Conservation (phyloP, 2,888 invertebrate genomes). For the Muschampia plurimacula region DNA sequence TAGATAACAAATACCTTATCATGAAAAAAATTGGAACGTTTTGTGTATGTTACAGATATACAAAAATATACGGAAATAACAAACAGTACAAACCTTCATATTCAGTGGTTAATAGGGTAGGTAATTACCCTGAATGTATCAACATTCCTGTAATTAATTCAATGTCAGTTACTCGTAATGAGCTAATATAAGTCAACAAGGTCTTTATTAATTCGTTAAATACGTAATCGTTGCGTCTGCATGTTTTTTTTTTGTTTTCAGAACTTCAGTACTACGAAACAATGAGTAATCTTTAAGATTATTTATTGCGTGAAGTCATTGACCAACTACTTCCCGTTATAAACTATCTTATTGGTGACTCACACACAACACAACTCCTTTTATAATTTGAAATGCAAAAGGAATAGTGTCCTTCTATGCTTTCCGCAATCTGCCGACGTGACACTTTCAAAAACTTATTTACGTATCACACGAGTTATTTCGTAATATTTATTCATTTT, state of each 20-base stretch:
- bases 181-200: conserved; percentile 37
- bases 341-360: conserved; percentile 72
- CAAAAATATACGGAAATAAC: not conserved
- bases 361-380: conserved; percentile 52
- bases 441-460: conserved; percentile 46
- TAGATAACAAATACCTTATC: too few species aligned
- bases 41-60: not conserved
- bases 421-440: conserved; percentile 50
- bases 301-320: conserved; percentile 67
- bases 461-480: conserved; percentile 46
- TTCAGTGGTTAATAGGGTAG: conserved; percentile 3
- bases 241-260: conserved; percentile 16
- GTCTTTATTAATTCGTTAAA: conserved; percentile 40
- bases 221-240: conserved; percentile 38
- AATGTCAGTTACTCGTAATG: conserved; percentile 29
- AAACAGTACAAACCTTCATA: conserved; percentile 11
- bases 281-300: conserved; percentile 53
- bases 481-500: conserved; percentile 47
- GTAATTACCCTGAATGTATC: conserved; percentile 18
- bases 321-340: conserved; percentile 81
- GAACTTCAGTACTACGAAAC: conserved; percentile 27
- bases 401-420: conserved; percentile 47
- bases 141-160: conserved; percentile 38
- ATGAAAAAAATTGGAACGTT: too few species aligned
- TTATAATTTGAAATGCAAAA: conserved; percentile 48